These are phyloP conservation scores for Aradophagus sp. DNA, from an alignment of 1,140 invertebrate species.

Conservation along the genomic window DNA sequence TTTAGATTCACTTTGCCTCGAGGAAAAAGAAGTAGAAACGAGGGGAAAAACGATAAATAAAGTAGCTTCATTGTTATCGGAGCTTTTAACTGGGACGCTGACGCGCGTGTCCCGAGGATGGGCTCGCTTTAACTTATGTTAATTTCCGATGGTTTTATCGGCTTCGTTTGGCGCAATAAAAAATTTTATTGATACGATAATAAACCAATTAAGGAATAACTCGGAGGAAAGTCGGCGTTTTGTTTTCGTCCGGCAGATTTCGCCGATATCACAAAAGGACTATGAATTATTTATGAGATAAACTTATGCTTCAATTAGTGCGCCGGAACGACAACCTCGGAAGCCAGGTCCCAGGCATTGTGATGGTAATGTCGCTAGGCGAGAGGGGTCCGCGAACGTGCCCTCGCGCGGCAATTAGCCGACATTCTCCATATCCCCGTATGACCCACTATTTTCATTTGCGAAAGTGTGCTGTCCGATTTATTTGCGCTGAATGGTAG, in stretches of 20 bases:
- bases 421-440: slow-evolving; percentile 51
- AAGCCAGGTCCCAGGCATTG: slow-evolving; percentile 38
- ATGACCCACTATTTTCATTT: slow-evolving; percentile 54
- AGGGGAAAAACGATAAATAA: slow-evolving; percentile 15
- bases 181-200: slow-evolving; percentile 48
- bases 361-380: slow-evolving; percentile 55
- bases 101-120: background rate
- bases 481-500: too few relatives aligned
- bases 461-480: too few relatives aligned
- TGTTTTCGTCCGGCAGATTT: slow-evolving; percentile 35
- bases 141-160: slow-evolving; percentile 20
- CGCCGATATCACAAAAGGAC: slow-evolving; percentile 32
- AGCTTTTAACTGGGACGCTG: slow-evolving; percentile 60
- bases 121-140: too few relatives aligned
- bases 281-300: slow-evolving; percentile 63
- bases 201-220: slow-evolving; percentile 47
- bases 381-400: slow-evolving; percentile 47
- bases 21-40: too few relatives aligned
- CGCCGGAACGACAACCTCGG: slow-evolving; percentile 49
- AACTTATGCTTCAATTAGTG: slow-evolving; percentile 64
- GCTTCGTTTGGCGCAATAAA: slow-evolving; percentile 37
- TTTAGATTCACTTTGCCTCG: slow-evolving; percentile 45
- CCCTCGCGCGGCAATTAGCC: slow-evolving; percentile 60
- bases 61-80: slow-evolving; percentile 51
- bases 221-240: slow-evolving; percentile 17